Base-by-base conservation (phyloP, 2,888 invertebrate genomes). In the Heteromurus nitidus region DNA sequence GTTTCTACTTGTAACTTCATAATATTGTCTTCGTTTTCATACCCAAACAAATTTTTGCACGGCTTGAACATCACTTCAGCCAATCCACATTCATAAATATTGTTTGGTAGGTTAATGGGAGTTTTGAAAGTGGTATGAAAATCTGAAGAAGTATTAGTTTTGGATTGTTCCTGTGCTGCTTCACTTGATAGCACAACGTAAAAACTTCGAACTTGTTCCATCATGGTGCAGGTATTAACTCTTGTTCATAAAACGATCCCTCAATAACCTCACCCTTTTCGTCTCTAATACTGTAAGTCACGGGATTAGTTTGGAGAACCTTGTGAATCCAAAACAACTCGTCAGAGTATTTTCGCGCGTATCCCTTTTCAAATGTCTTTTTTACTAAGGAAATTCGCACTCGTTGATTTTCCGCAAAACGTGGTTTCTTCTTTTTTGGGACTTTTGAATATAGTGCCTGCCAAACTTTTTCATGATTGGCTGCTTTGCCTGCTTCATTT, bases 381-480 rank as follows among this genome's bases (percentile, higher is more conserved):
- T 50, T 50, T 20, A 69, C 31, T 5, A 69, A 1, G 1, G 68
- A 50, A 16, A 53, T 50, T 18, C 53, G 26, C 2, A 69, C 68
- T 20, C 28, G 36, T 3, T 18, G 2, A 20, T 13, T n/a, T n/a
- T n/a, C n/a, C n/a, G n/a, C n/a, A n/a, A n/a, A n/a, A n/a, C n/a
- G n/a, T 28, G 3, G 9, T 2, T 28, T 26, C 31, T 55, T 55
- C 3, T 20, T 3, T 9, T 55, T 3, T 13, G 22, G 22, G 22
- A 16, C 7, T 55, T 55, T 55, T 3, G 3, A 55, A 18, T 67
- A 67, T 7, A 67, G 24, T 50, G 22, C 28, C 3, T 69, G 11
- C 68, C 68, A 69, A 16, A 69, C 68, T 5, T 2, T 7, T 16
- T 69, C 68, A 9, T 50, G 9, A 20, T 69, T 53, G 30, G 30